Evolutionary conservation across 2,888 invertebrate species (phyloP), one percentile per base, ranked within the genome.

Genomic region (Caenorhabditis sp.): DNA sequence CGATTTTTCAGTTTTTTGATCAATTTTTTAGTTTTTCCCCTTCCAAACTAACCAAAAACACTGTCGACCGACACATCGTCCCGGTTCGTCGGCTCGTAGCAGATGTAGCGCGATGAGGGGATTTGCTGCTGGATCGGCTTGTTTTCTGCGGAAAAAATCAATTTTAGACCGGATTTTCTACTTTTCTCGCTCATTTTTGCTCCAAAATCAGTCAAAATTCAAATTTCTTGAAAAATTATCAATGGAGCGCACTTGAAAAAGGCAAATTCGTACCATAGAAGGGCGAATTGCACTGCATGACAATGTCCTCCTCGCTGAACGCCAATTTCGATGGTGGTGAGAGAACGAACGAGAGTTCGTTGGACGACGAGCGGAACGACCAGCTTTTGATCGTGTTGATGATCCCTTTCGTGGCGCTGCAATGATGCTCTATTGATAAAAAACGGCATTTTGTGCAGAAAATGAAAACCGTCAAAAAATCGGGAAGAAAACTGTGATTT

Each of bases 301-400:
- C 80, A 32, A 80, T 62, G 44, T 80, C 80, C 35, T 80, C 80
- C 53, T 80, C 72, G 50, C 71, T 72, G 56, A 72, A 80, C 6
- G 72, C 61, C 35, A 80, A 20, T 22, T 71, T 80, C 11, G 80
- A 72, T 8, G 55, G 51, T 6, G 67, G 55, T 13, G 50, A 55
- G 28, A 80, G 40, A 2, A 80, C 20, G 44, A 70, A 80, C 9
- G 80, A 62, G n/a, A 80, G 47, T 13, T 80, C 72, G 18, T 60
- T 80, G 28, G 44, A 51, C n/a, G 80, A 56, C 20, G 62, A 26
- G 3, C 72, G 71, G 32, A 80, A 72, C 20, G 80, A 80, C 67
- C 71, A 68, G 22, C 72, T 65, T 55, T 72, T 72, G 56, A 80
- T 67, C 0, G 71, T 61, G 40, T 72, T 68, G 51, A 79, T 71